Percentiles rank a stretch among this genome's conserved stretches.
Evolutionary conservation across 2,888 invertebrate genomes (phyloP).

Genomic region (Cheilosia grossa): DNA sequence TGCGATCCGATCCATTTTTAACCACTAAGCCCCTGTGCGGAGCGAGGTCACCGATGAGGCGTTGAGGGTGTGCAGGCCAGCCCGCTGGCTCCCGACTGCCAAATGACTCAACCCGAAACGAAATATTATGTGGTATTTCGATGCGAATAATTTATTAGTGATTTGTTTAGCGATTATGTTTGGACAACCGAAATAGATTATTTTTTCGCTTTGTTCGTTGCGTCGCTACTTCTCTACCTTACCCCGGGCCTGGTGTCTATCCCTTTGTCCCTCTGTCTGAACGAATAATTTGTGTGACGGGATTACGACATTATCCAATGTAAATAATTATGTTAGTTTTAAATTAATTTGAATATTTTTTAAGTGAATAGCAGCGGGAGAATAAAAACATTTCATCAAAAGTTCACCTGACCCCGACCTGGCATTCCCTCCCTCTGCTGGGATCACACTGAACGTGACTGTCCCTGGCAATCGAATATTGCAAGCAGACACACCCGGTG

Average conservation of each 20-base stretch:
- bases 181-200: slow-evolving; percentile 72
- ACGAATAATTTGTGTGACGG: slow-evolving; percentile 66
- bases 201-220: slow-evolving; percentile 1
- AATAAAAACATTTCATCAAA: slow-evolving; percentile 6
- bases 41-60: slow-evolving; percentile 51
- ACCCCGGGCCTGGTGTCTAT: background rate
- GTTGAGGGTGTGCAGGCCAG: background rate
- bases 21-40: slow-evolving; percentile 64
- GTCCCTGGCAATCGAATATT: slow-evolving; percentile 35
- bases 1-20: slow-evolving; percentile 67
- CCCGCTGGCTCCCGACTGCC: slow-evolving; percentile 27
- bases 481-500: slow-evolving; percentile 17
- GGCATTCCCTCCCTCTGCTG: slow-evolving; percentile 15
- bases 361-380: slow-evolving; percentile 33
- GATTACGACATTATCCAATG: slow-evolving; percentile 69
- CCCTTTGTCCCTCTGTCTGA: background rate
- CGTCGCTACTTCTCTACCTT: background rate
- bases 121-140: slow-evolving; percentile 75
- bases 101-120: slow-evolving; percentile 71
- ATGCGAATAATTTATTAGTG: slow-evolving; percentile 75
- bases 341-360: slow-evolving; percentile 71
- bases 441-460: slow-evolving; percentile 64
- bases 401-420: slow-evolving; percentile 7
- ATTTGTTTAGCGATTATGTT: slow-evolving; percentile 74
- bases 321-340: slow-evolving; percentile 73